Evolutionary conservation across 1,140 invertebrate genomes (phyloP), one percentile per base, ranked within the genome.

Genomic region (Odontomachus brunneus): DNA sequence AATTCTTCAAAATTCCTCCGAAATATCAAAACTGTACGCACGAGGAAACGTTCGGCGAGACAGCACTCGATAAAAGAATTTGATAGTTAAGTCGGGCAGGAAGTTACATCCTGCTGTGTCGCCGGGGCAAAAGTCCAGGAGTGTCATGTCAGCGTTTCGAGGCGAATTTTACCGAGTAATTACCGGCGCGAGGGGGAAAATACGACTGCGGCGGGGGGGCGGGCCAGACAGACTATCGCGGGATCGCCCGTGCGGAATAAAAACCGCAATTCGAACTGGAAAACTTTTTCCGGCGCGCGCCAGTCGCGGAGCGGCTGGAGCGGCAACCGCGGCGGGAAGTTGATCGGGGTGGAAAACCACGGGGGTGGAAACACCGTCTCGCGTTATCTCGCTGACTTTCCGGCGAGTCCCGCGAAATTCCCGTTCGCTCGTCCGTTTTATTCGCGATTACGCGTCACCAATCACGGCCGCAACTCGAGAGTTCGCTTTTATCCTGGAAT

Each of bases 211-310:
- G n/a, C 69, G 66, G 12, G 48, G 22, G 48, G 33, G 59, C 44
- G 29, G n/a, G 4, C 22, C 19, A 51, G 49, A 76, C 19, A 62
- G 9, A 44, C 55, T 85, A 85, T 85, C 80, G 66, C 65, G 29
- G 65, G 82, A 73, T 82, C 60, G 26, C 24, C 48, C 48, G 57
- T 55, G 80, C 63, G 74, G 65, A 69, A 74, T 84, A 80, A 88
- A 84, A 88, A 88, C 71, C 80, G 82, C 81, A 71, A 82, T 80
- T 66, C 80, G 17, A 69, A 80, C 75, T 38, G 53, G 26, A 83
- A 78, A 85, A 83, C 82, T 86, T 86, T 83, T 78, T 60, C 63
- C 48, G 33, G 55, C 49, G 51, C 19, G 24, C 29, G 62, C 49
- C 73, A 67, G 49, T 53, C 51, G 24, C 9, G 38, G 38, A 59